phyloP scores from a whole-genome alignment of 2,113 vertebrate genomes.

The Hoplias malabaricus region DNA sequence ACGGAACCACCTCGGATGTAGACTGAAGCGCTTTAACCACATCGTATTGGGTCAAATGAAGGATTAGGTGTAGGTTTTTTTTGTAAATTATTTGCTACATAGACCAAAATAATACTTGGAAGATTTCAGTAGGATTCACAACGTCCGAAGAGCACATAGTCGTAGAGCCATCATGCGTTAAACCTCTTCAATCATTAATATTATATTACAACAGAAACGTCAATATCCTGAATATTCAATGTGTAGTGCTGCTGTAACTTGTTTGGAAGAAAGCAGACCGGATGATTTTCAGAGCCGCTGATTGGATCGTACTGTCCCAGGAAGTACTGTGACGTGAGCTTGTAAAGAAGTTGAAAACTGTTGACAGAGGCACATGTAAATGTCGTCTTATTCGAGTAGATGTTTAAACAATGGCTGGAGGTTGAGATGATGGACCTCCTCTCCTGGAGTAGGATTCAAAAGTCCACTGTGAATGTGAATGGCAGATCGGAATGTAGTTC shows the following conservation, averaged over 20 bases:
- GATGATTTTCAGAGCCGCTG: background rate
- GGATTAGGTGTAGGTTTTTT: constrained; percentile 5
- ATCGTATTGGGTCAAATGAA: background rate
- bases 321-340: background rate
- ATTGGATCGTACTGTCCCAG: background rate
- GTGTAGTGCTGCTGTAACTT: constrained; percentile 21
- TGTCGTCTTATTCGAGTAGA: background rate
- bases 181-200: background rate
- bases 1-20: constrained; percentile 21
- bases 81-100: constrained; percentile 9
- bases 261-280: background rate
- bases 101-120: constrained; percentile 5
- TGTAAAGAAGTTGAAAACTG: background rate
- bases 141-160: background rate
- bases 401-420: background rate
- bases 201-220: background rate
- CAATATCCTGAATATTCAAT: background rate
- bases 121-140: background rate
- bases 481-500: constrained; percentile 3
- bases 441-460: background rate
- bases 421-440: background rate
- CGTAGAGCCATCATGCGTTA: constrained; percentile 7
- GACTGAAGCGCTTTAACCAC: background rate
- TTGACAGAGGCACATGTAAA: background rate
- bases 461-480: background rate